Conservation (phyloP, 2,888 invertebrate genomes). For the Tineola bisselliella region DNA sequence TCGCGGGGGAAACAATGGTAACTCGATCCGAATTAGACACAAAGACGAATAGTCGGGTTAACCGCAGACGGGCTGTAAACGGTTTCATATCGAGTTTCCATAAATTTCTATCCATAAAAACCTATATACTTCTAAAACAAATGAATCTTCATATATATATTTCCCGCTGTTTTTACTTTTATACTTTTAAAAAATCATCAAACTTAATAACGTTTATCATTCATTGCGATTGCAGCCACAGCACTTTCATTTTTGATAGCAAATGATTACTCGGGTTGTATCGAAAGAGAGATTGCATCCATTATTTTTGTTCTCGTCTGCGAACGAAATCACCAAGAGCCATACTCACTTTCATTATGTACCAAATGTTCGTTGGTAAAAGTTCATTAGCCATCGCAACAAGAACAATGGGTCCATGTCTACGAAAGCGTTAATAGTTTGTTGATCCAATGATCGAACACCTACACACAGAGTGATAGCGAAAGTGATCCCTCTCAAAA, state of each 20-base stretch:
- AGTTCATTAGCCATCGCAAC: conserved; percentile 42
- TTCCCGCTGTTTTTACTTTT: no score
- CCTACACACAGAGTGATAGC: conserved; percentile 33
- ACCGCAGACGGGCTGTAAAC: conserved; percentile 31
- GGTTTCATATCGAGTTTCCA: conserved; percentile 37
- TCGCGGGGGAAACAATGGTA: conserved; percentile 3
- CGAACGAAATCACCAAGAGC: conserved; percentile 37
- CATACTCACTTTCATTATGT: conserved; percentile 33
- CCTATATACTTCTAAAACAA: neutral
- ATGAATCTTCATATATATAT: no score
- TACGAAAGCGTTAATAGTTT: conserved; percentile 24
- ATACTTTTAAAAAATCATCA: neutral
- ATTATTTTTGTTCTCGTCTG: conserved; percentile 14
- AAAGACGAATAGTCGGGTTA: conserved; percentile 23
- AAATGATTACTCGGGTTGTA: neutral
- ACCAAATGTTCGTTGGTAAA: conserved; percentile 35
- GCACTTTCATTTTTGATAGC: conserved; percentile 8
- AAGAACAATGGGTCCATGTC: conserved; percentile 40
- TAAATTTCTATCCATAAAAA: conserved; percentile 41
- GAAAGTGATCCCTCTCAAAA: conserved; percentile 40
- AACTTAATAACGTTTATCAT: neutral
- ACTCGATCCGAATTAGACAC: neutral
- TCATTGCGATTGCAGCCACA: neutral
- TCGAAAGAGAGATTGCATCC: conserved; percentile 8
- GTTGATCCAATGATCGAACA: conserved; percentile 39